Conservation (phyloP, 2,797 vertebrate species). For the Megalops cyprinoides region DNA sequence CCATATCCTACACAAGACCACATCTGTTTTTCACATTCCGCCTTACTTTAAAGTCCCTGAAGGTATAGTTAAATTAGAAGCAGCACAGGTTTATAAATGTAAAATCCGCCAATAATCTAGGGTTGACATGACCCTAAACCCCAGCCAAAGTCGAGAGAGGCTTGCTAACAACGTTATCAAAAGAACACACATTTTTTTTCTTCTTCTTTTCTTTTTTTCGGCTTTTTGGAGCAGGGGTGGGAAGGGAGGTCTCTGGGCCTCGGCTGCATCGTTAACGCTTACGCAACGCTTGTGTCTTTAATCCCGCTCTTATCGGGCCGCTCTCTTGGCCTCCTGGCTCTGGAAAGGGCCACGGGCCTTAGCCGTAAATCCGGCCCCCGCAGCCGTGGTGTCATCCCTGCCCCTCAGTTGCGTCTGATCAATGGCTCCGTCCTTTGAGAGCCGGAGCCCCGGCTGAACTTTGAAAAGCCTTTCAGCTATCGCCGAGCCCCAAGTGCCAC, state of each 20-base stretch:
- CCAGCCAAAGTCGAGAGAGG: constrained; percentile 46
- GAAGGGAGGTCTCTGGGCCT: background rate
- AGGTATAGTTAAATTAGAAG: constrained; percentile 77
- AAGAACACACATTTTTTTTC: constrained; percentile 52
- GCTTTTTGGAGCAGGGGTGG: background rate
- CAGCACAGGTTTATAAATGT: constrained; percentile 76
- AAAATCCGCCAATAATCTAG: constrained; percentile 75
- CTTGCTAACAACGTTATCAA: constrained; percentile 53
- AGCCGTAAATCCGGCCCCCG: constrained; percentile 83
- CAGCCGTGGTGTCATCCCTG: constrained; percentile 81
- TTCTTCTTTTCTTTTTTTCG: background rate
- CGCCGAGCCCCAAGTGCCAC: constrained; percentile 69
- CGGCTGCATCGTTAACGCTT: constrained; percentile 73
- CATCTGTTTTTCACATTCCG: constrained; percentile 76
- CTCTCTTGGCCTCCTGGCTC: constrained; percentile 76
- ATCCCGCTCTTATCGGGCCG: constrained; percentile 82
- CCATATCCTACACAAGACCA: constrained; percentile 60
- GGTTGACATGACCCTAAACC: constrained; percentile 72
- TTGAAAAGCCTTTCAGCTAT: constrained; percentile 78
- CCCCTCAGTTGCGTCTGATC: constrained; percentile 81
- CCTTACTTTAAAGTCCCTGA: constrained; percentile 69
- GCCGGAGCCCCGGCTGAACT: constrained; percentile 82
- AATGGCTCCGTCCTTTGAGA: constrained; percentile 83
- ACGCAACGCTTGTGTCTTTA: constrained; percentile 81
- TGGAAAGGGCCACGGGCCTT: constrained; percentile 83